These are phyloP conservation scores for Hypsopygia costalis DNA, from an alignment of 2,888 invertebrate genomes.

Conservation along the genomic window DNA sequence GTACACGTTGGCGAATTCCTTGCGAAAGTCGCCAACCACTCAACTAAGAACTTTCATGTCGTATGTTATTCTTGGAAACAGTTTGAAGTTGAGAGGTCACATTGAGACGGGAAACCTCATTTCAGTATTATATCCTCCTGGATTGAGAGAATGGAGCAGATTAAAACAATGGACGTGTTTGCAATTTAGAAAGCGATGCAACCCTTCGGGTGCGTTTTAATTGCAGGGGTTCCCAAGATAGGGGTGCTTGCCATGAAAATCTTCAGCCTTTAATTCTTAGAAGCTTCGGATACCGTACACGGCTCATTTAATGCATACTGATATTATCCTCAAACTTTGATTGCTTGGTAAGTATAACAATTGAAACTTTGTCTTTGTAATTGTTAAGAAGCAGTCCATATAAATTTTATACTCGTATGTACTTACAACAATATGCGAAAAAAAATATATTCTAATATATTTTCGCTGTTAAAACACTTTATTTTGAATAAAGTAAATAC, in stretches of 20 bases:
- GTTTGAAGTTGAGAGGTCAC: constrained; percentile 29
- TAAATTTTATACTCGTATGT: no score
- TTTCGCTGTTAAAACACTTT: no score
- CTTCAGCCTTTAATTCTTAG: constrained; percentile 50
- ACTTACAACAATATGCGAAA: no score
- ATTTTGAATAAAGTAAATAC: no score
- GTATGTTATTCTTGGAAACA: constrained; percentile 16
- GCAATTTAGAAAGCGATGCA: constrained; percentile 71
- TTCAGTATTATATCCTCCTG: constrained; percentile 53
- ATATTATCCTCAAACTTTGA: constrained; percentile 35
- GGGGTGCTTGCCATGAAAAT: constrained; percentile 41
- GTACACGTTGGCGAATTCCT: constrained; percentile 43
- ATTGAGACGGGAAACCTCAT: constrained; percentile 40
- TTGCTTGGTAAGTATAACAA: constrained; percentile 13
- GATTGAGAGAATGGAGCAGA: constrained; percentile 58
- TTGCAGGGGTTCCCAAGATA: constrained; percentile 54
- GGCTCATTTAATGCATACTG: constrained; percentile 50
- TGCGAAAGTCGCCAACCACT: constrained; percentile 35
- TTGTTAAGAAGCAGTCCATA: no score
- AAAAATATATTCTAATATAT: no score
- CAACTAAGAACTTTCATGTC: constrained; percentile 27
- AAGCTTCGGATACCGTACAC: constrained; percentile 35
- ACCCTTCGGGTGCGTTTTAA: constrained; percentile 76
- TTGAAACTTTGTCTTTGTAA: constrained; percentile 3
- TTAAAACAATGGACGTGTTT: constrained; percentile 78